phyloP scores from a whole-genome alignment of 2,797 vertebrate species.

The Chelmon rostratus region DNA sequence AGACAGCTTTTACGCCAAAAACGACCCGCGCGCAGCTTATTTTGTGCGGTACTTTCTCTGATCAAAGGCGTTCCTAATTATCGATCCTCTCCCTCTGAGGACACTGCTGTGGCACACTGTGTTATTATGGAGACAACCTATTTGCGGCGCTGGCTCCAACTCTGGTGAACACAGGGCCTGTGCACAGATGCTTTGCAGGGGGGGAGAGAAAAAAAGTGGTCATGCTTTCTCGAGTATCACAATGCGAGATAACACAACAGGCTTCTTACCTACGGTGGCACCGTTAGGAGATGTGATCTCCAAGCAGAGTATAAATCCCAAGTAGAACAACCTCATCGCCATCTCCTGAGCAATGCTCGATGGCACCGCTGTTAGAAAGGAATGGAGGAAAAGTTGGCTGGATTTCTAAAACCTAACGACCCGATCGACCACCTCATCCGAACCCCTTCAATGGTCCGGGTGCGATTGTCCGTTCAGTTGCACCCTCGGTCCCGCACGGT shows the following conservation, averaged over 20 bases:
- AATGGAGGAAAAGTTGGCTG: conserved; percentile 79
- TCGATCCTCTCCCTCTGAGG: conserved; percentile 32
- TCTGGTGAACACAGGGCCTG: conserved; percentile 71
- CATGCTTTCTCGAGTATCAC: conserved; percentile 65
- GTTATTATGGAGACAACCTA: conserved; percentile 28
- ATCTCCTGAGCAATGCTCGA: conserved; percentile 84
- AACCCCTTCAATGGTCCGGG: conserved; percentile 78
- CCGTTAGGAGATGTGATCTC: conserved; percentile 78
- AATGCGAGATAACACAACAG: conserved; percentile 69
- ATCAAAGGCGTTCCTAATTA: conserved; percentile 33
- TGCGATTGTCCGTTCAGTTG: conserved; percentile 74
- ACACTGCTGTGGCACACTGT: conserved; percentile 32
- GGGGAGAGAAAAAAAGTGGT: conserved; percentile 52
- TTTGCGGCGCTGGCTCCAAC: conserved; percentile 47
- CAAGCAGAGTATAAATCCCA: conserved; percentile 83
- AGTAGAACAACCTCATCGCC: conserved; percentile 83
- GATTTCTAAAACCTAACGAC: conserved; percentile 70
- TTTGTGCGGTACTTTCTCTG: conserved; percentile 46
- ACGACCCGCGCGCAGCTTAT: conserved; percentile 30
- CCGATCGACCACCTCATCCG: conserved; percentile 83
- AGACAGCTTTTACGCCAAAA: conserved; percentile 56
- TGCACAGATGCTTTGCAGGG: conserved; percentile 68
- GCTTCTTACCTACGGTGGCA: conserved; percentile 83
- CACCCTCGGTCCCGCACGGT: conserved; percentile 70
- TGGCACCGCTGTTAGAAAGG: conserved; percentile 78